Evolutionary conservation across 2,888 invertebrate species (phyloP).

Genomic region (Dione juno): DNA sequence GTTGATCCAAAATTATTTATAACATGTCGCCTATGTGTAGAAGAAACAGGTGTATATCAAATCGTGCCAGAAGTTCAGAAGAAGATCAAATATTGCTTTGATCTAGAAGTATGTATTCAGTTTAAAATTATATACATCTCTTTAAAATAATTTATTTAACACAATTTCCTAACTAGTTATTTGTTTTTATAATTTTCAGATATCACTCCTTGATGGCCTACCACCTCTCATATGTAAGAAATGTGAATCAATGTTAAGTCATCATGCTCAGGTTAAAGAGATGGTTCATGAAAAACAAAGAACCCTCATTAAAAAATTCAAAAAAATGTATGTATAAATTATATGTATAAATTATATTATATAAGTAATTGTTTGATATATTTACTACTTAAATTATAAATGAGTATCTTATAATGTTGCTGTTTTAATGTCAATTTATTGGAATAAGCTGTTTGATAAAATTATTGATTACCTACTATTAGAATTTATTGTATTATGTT

Average conservation of each 20-base stretch:
- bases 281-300: slow-evolving; percentile 64
- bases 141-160: neutral
- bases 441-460: no score
- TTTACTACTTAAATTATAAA: no score
- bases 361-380: no score
- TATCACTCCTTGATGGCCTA: slow-evolving; percentile 56
- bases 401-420: no score
- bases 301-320: slow-evolving; percentile 52
- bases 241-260: slow-evolving; percentile 63
- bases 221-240: slow-evolving; percentile 73
- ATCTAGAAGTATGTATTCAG: slow-evolving; percentile 65
- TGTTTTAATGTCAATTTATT: no score
- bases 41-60: slow-evolving; percentile 68
- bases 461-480: no score
- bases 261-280: slow-evolving; percentile 58
- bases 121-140: neutral
- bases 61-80: slow-evolving; percentile 68
- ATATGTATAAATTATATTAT: no score
- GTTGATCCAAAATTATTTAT: slow-evolving; percentile 70
- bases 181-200: neutral
- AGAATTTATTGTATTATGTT: no score
- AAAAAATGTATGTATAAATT: slow-evolving; percentile 53
- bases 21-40: slow-evolving; percentile 72
- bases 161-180: neutral
- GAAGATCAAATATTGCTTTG: slow-evolving; percentile 73